A percentile compares a stretch with the other conserved stretches of the same genome.
These are phyloP conservation scores for Borostomias antarcticus DNA, from an alignment of 2,797 vertebrate species.

Conservation along the genomic window DNA sequence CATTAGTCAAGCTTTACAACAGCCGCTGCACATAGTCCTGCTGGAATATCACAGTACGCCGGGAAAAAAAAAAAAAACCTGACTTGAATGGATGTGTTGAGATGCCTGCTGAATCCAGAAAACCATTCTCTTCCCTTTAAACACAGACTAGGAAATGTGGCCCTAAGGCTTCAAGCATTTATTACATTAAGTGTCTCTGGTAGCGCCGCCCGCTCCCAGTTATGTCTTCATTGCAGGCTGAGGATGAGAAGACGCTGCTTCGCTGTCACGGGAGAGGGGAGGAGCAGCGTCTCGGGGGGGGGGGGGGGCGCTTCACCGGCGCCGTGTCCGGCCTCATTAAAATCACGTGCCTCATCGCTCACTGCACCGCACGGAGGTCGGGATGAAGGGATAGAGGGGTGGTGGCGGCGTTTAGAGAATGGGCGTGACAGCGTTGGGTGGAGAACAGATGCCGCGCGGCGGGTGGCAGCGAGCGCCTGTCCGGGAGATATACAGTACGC, in stretches of 20 bases:
- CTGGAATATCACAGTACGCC: constrained; percentile 8
- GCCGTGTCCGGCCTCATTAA: constrained; percentile 18
- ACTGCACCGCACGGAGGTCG: constrained; percentile 3
- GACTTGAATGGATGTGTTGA: constrained; percentile 20
- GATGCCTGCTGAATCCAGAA: constrained; percentile 28
- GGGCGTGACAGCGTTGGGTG: constrained; percentile 24
- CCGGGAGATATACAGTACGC: constrained; percentile 48
- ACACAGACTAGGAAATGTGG: constrained; percentile 23
- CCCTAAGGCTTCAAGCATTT: constrained; percentile 26
- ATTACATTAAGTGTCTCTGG: constrained; percentile 39
- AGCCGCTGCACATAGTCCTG: constrained; percentile 11
- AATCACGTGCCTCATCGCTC: constrained; percentile 41
- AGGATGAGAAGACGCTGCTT: constrained; percentile 14
- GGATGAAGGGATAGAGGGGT: not conserved
- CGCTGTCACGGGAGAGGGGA: constrained; percentile 24
- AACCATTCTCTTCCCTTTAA: constrained; percentile 44
- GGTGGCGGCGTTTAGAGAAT: constrained; percentile 14
- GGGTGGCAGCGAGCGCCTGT: constrained; percentile 54
- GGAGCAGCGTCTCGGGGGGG: constrained; percentile 27
- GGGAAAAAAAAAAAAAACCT: constrained; percentile 9
- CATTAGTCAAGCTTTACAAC: constrained; percentile 51
- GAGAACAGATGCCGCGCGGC: constrained; percentile 67
- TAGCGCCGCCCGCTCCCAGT: constrained; percentile 30
- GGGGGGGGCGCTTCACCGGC: not conserved
- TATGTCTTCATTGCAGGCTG: constrained; percentile 6